Base-by-base conservation (phyloP, 2,888 invertebrate species). In the Coelopa pilipes region DNA sequence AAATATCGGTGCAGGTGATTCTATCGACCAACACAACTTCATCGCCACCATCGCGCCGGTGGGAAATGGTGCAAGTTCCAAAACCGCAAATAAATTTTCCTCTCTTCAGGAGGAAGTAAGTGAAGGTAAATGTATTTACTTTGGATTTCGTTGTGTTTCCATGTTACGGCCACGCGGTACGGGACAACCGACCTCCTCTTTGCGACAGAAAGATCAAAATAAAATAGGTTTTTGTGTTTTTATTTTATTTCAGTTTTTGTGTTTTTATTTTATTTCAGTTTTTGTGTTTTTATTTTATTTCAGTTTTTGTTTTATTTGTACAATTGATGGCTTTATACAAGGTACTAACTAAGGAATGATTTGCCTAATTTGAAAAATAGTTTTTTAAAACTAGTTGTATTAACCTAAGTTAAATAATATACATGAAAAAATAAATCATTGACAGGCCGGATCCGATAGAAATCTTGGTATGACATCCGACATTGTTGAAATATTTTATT, bases 1-100 rank as follows among this genome's bases (percentile, higher is more conserved):
- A 10, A 57, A 1, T 17, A 1, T 9, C 17, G 1, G 19, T 11
- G n/a, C 12, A 15, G 17, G 19, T 17, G 9, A 15, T 55, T 55
- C 7, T 19, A 9, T 19, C 15, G 57, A 19, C 57, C 11, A 34
- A 34, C 34, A 4, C 34, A n/a, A n/a, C n/a, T n/a, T n/a, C n/a
- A n/a, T n/a, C n/a, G n/a, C n/a, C n/a, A n/a, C n/a, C n/a, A n/a
- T n/a, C 34, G 7, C 7, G 21, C 57, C 57, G 17, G 21, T n/a
- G 17, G 17, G 21, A 57, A 57, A 57, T 57, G 57, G 19, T 57
- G 57, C 19, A 57, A 57, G 19, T 57, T 2, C 21, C 53, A 24
- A 66, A 66, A 66, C 66, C 66, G 49, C 66, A 66, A 66, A 49
- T 49, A n/a, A 66, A 66, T 49, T 66, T 66, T 66, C 66, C 66